These are phyloP conservation scores for Protonibea diacanthus DNA, from an alignment of 2,797 vertebrate species.

Conservation along the genomic window DNA sequence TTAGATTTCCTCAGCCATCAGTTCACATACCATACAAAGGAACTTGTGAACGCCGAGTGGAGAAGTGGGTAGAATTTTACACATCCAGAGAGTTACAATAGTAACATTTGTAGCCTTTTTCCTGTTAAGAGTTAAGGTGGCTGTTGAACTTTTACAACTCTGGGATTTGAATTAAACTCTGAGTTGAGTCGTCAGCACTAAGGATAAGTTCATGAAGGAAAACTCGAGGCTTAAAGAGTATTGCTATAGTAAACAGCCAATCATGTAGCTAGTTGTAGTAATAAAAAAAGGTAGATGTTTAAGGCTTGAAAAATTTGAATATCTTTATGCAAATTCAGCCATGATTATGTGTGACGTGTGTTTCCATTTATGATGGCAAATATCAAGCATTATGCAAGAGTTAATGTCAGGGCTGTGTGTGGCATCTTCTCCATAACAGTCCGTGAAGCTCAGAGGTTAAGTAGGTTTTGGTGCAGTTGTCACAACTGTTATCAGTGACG, in stretches of 20 bases:
- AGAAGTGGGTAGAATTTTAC: neutral
- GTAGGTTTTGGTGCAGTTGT: neutral
- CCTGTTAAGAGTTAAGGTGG: neutral
- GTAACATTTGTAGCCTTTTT: neutral
- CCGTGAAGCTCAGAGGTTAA: neutral
- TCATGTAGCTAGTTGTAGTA: neutral
- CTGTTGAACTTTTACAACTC: constrained; percentile 3
- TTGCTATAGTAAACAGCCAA: neutral
- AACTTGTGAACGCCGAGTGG: neutral
- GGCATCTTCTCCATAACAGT: neutral
- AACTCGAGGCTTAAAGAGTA: neutral
- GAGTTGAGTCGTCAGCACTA: neutral
- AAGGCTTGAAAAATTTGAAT: neutral
- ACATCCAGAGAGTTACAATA: neutral
- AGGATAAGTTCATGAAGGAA: constrained; percentile 6
- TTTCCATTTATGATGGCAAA: too few species aligned
- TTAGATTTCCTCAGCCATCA: neutral
- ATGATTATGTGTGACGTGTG: neutral
- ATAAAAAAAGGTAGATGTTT: neutral
- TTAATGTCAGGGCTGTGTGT: neutral
- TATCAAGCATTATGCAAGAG: neutral
- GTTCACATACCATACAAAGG: neutral
- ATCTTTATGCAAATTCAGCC: neutral
- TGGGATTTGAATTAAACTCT: neutral
- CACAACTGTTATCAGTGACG: neutral